phyloP scores from a whole-genome alignment of 2,797 vertebrate genomes.

The Mormyrops attenuatus region DNA sequence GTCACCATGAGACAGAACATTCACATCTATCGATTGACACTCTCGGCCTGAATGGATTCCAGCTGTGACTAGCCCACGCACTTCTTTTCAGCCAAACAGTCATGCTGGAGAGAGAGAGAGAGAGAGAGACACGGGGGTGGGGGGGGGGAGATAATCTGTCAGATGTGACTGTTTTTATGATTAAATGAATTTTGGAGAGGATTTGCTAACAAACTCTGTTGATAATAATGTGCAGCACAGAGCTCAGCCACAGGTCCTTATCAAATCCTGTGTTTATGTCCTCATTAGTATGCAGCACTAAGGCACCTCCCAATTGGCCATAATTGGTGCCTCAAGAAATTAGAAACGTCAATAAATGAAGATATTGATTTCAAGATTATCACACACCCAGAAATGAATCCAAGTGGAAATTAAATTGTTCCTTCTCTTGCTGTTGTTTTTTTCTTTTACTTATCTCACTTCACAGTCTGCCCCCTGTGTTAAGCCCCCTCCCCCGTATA shows the following conservation, averaged over 20 bases:
- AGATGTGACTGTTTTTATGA: constrained; percentile 52
- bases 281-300: background rate
- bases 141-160: constrained; percentile 42
- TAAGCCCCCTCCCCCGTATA: background rate
- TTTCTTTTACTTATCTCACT: background rate
- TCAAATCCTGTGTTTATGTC: background rate
- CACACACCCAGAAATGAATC: background rate
- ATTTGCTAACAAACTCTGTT: constrained; percentile 11
- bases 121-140: background rate
- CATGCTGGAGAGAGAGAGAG: background rate
- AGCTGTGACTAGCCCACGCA: background rate
- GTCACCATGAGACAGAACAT: background rate
- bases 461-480: background rate
- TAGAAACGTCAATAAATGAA: background rate
- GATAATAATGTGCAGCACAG: background rate
- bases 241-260: background rate
- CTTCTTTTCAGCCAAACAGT: background rate
- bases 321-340: constrained; percentile 7
- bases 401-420: background rate
- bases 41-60: background rate
- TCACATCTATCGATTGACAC: background rate
- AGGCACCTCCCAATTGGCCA: background rate
- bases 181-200: constrained; percentile 44
- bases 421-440: background rate
- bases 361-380: constrained; percentile 19